Base-by-base conservation (phyloP, 2,888 invertebrate genomes). In the Drosophila eohydei region DNA sequence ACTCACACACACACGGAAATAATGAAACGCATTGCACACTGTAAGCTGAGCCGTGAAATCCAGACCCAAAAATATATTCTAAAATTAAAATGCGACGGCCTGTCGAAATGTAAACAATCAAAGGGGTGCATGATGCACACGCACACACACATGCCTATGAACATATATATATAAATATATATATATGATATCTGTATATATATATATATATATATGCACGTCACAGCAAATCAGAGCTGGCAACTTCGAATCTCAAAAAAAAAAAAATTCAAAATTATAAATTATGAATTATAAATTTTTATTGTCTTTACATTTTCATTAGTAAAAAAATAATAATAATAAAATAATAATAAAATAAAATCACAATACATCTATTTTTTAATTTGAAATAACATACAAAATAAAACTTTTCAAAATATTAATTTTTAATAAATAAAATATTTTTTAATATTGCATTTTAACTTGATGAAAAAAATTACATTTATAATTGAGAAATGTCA, bases 51-150 rank as follows among this genome's bases (percentile, higher is more conserved):
- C 80, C 81, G 83, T 82, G 86, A 86, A 88, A 88, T 88, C 81
- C 88, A 83, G 83, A 83, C 84, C 84, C 84, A 84, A 84, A 84
- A 84, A 84, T 84, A 84, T 84, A 84, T 84, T 84, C 83, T 88
- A 86, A 88, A 88, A 85, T 87, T 85, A 83, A 85, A 88, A 86
- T 83, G 85, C 88, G 76, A 85, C 80, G 65, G 79, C 73, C 65
- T 80, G 78, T 73, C 83, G 88, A 86, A 83, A 83, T 83, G 86
- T 86, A 83, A 88, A 86, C 88, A 88, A 74, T 73, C 83, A 73
- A 83, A 83, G 83, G 83, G 83, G 83, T 83, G 83, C 86, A 61
- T 78, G 67, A 76, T 50, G 67, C 71, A 66, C 40, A 61, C 38
- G 67, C 52, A 63, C 55, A 16, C 14, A 54, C 38, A 28, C 48